phyloP scores from a whole-genome alignment of 2,113 vertebrate genomes.

The Buteo buteo region DNA sequence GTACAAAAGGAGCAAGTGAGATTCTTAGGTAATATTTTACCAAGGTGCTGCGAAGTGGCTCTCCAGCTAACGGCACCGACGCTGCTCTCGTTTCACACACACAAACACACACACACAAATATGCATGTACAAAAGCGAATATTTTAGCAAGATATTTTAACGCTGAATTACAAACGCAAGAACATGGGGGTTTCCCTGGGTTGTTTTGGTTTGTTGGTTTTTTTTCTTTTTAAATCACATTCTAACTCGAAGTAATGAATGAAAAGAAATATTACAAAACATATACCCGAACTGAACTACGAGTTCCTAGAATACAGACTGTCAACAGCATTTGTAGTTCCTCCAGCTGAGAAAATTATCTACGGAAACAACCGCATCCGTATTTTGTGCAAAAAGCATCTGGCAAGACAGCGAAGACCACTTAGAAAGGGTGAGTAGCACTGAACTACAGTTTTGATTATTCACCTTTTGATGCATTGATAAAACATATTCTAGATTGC shows the following conservation, averaged over 20 bases:
- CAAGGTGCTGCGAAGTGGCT: not conserved
- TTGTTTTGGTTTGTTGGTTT: not conserved
- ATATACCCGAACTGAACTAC: not conserved
- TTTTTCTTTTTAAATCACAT: not conserved
- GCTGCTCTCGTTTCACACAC: not conserved
- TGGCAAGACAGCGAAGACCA: not conserved
- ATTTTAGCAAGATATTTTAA: not conserved
- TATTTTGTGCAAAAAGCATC: not conserved
- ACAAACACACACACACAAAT: not conserved
- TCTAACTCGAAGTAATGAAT: not conserved
- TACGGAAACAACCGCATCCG: not conserved
- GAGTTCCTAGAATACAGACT: not conserved
- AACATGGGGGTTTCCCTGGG: rapidly evolving
- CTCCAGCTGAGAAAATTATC: not conserved
- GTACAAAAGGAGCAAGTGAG: not conserved
- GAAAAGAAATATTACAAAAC: not conserved
- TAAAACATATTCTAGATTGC: not conserved
- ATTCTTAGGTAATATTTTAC: not conserved
- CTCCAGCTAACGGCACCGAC: not conserved
- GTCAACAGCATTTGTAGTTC: not conserved
- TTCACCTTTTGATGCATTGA: not conserved
- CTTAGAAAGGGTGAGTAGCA: not conserved
- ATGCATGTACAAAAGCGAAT: not conserved
- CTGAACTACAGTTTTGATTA: not conserved
- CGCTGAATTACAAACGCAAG: not conserved